Evolutionary conservation across 2,113 vertebrate genomes (phyloP).

Genomic region (Erinaceus europaeus): DNA sequence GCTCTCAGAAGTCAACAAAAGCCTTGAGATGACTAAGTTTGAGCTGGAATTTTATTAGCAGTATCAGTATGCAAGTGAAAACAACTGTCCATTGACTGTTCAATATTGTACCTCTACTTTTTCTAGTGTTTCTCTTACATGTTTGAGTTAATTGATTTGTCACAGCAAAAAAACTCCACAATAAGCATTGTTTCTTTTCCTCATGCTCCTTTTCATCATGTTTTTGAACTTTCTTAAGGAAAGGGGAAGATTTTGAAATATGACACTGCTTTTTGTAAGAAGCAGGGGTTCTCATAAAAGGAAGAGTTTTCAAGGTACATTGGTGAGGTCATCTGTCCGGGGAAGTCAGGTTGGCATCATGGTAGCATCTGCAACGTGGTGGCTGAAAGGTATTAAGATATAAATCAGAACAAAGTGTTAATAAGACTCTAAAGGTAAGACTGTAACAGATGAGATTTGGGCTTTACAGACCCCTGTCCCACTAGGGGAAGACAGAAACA

Average conservation of each 20-base stretch:
- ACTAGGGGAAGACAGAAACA: too few species aligned
- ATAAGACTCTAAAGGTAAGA: too few species aligned
- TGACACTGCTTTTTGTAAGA: neutral
- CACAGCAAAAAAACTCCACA: neutral
- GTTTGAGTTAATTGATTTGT: neutral
- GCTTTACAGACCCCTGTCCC: too few species aligned
- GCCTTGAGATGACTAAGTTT: neutral
- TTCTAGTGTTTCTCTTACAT: neutral
- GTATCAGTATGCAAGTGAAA: neutral
- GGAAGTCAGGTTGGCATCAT: too few species aligned
- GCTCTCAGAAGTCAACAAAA: neutral
- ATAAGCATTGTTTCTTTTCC: neutral
- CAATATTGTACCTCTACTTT: neutral
- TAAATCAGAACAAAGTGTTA: too few species aligned
- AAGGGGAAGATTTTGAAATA: conserved; percentile 11
- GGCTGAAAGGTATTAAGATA: too few species aligned
- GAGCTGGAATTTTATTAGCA: neutral
- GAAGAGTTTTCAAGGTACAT: neutral
- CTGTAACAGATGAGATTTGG: too few species aligned
- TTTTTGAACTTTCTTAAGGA: neutral
- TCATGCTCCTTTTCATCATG: neutral
- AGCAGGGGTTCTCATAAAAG: neutral
- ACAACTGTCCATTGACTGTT: neutral
- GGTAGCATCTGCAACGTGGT: too few species aligned
- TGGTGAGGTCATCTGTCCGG: too few species aligned